Conservation (phyloP, 1,140 invertebrate species). For the Drosophila ironensis region DNA sequence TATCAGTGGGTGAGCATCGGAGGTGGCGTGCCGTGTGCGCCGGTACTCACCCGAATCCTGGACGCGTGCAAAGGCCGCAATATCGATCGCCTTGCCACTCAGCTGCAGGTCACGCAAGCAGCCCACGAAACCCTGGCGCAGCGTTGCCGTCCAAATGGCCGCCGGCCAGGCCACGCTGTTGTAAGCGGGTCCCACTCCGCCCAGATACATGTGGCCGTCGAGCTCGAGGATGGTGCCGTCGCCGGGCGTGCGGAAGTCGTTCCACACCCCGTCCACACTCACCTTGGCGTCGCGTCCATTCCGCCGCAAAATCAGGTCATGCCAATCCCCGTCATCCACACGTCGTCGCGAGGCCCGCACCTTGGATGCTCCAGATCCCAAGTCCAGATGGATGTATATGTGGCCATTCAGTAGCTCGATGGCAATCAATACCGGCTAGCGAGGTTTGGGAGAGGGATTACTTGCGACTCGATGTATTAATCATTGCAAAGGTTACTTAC, state of each 20-base stretch:
- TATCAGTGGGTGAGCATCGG: constrained; percentile 17
- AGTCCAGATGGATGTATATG: constrained; percentile 94
- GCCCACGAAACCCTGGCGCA: constrained; percentile 96
- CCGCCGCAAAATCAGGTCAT: constrained; percentile 91
- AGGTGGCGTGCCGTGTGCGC: constrained; percentile 2
- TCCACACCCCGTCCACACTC: constrained; percentile 93
- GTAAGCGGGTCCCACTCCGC: constrained; percentile 91
- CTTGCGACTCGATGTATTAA: neutral
- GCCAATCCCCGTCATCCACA: constrained; percentile 96
- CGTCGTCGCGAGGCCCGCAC: constrained; percentile 90
- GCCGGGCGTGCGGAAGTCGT: constrained; percentile 95
- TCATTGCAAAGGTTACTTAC: constrained; percentile 29
- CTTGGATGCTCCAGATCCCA: constrained; percentile 94
- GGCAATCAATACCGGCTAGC: constrained; percentile 93
- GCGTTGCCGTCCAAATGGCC: constrained; percentile 94
- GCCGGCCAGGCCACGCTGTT: constrained; percentile 89
- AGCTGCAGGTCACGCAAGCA: constrained; percentile 96
- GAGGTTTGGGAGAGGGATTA: constrained; percentile 83
- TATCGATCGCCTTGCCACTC: constrained; percentile 95
- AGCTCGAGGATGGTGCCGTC: constrained; percentile 91
- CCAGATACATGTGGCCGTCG: constrained; percentile 94
- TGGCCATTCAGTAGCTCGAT: constrained; percentile 97
- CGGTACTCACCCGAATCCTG: constrained; percentile 91
- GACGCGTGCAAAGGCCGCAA: constrained; percentile 93
- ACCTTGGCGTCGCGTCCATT: constrained; percentile 92